A percentile compares a stretch with the other conserved stretches of the same genome.
Conservation (phyloP, 2,797 vertebrate species). For the Silurus aristotelis region DNA sequence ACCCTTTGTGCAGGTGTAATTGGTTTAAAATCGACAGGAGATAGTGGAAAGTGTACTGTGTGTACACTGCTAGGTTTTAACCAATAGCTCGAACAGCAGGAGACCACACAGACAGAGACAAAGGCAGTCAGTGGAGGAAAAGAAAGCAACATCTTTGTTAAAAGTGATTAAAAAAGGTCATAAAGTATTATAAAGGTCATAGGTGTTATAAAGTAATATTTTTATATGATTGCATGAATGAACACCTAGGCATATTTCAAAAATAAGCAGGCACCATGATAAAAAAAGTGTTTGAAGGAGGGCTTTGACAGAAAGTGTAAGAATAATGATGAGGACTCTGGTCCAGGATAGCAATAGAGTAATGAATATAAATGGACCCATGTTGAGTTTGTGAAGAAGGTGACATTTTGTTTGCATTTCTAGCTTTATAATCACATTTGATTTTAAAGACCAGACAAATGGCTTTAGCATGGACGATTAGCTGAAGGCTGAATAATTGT, state of each 20-base stretch:
- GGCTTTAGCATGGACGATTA: constrained; percentile 47
- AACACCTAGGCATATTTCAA: background rate
- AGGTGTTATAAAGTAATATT: constrained; percentile 39
- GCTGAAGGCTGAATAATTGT: constrained; percentile 39
- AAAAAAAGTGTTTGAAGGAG: constrained; percentile 15
- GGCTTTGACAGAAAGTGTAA: constrained; percentile 12
- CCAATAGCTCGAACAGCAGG: constrained; percentile 32
- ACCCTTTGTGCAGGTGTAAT: constrained; percentile 51
- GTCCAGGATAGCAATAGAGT: constrained; percentile 31
- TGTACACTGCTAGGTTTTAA: constrained; percentile 28
- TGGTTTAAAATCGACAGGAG: constrained; percentile 52
- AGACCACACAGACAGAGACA: background rate
- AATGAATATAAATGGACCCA: constrained; percentile 47
- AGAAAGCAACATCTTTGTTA: constrained; percentile 35
- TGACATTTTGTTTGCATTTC: constrained; percentile 27
- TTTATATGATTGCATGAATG: constrained; percentile 20
- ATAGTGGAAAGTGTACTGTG: constrained; percentile 23
- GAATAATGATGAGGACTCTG: constrained; percentile 29
- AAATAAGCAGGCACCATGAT: background rate
- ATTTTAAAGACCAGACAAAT: constrained; percentile 37
- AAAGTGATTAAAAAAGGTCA: constrained; percentile 37
- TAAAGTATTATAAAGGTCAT: background rate
- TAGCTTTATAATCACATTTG: constrained; percentile 25
- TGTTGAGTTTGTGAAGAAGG: constrained; percentile 35
- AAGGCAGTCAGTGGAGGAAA: constrained; percentile 32